Evolutionary conservation across 2,113 vertebrate genomes (phyloP).

Genomic region (Cariama cristata): DNA sequence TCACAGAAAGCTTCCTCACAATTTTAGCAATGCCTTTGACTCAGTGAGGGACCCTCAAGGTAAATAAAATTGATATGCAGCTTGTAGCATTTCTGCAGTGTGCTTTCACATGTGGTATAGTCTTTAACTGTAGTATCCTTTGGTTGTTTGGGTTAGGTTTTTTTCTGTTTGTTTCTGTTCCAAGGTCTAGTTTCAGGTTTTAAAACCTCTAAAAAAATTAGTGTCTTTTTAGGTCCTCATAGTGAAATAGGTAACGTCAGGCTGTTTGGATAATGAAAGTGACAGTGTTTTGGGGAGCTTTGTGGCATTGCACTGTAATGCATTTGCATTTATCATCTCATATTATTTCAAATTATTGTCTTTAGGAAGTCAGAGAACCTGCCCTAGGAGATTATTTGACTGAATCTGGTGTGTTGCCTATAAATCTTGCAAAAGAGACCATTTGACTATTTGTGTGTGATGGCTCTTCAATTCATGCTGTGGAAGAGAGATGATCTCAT

Average conservation of each 20-base stretch:
- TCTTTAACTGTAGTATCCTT: background rate
- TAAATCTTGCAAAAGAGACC: background rate
- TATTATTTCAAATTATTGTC: constrained; percentile 42
- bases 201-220: constrained; percentile 2
- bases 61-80: background rate
- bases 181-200: constrained; percentile 10
- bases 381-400: background rate
- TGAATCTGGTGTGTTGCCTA: background rate
- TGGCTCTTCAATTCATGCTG: background rate
- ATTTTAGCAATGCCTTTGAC: background rate
- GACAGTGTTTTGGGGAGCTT: constrained; percentile 37
- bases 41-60: background rate
- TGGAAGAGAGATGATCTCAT: background rate
- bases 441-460: background rate
- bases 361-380: background rate
- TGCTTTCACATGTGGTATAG: background rate
- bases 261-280: constrained; percentile 15
- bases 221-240: background rate
- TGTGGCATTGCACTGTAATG: background rate
- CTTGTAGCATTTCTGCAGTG: background rate
- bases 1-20: background rate
- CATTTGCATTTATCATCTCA: constrained; percentile 50
- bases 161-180: background rate
- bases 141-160: background rate
- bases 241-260: background rate